These are phyloP conservation scores for Micropterix aruncella DNA, from an alignment of 2,888 invertebrate species.

Conservation along the genomic window DNA sequence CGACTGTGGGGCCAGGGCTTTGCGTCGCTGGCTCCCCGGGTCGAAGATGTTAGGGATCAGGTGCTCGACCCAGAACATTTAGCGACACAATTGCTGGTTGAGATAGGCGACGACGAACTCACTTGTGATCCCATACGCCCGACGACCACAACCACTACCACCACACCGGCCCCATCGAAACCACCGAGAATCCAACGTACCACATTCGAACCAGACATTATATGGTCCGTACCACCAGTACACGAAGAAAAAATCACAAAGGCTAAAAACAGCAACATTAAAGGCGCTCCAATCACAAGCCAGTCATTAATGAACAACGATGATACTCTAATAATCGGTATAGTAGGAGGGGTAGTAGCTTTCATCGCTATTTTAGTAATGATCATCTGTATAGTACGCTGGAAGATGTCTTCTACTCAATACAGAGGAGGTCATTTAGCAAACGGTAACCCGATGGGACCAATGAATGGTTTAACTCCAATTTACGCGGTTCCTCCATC, in stretches of 20 bases:
- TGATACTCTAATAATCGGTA: conserved; percentile 89
- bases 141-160: conserved; percentile 30
- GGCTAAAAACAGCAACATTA: conserved; percentile 38
- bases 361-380: conserved; percentile 81
- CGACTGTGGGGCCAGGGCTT: conserved; percentile 69
- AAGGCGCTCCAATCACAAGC: conserved; percentile 40
- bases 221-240: conserved; percentile 75
- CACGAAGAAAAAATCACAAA: conserved; percentile 42
- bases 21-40: conserved; percentile 63
- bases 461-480: conserved; percentile 36
- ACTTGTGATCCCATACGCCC: conserved; percentile 57
- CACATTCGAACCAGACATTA: conserved; percentile 72
- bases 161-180: conserved; percentile 27
- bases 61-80: conserved; percentile 62
- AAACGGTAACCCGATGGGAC: conserved; percentile 42
- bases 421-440: conserved; percentile 56
- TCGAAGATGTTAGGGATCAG: conserved; percentile 45
- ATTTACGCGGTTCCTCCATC: conserved; percentile 45
- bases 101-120: conserved; percentile 68
- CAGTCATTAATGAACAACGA: conserved; percentile 61
- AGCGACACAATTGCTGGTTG: conserved; percentile 50
- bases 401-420: conserved; percentile 53
- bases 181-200: conserved; percentile 42
- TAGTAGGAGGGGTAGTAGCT: conserved; percentile 84
- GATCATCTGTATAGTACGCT: conserved; percentile 74